Evolutionary conservation across 2,888 invertebrate genomes (phyloP), one percentile per base, ranked within the genome.

Genomic region (Drosophila nr. medialis): DNA sequence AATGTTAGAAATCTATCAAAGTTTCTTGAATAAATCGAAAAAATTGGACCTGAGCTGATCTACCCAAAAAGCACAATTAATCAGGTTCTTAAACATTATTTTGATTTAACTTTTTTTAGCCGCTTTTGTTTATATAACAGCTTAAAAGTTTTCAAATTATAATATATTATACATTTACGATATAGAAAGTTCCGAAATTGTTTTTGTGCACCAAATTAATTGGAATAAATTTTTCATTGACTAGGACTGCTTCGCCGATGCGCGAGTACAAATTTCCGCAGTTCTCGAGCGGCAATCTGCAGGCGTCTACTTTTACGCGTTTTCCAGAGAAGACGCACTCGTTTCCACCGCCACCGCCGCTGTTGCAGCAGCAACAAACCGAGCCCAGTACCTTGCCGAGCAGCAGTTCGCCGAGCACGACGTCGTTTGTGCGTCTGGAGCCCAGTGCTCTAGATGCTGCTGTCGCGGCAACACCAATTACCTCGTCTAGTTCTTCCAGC

Each of bases 231-330:
- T 24, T 21, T 51, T 4, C 15, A 18, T 36, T 56, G n/a, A 5
- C 6, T 24, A 90, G 88, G 13, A 84, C 88, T 13, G 70, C 89
- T 2, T 89, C 91, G 5, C 92, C 91, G 2, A 56, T 91, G 56
- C 85, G 91, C 55, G 91, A 91, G 66, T 92, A 91, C 54, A 91
- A 91, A 58, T 92, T 90, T 72, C 88, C 91, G 0, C 92, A 91
- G 68, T 91, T 91, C 62, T 79, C 87, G 24, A 82, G 77, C 50
- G 75, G 76, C 29, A 85, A 91, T 75, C 69, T 91, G 70, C 84
- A 90, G 61, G 81, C 90, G 30, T 90, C 91, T 36, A 91, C 81
- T 56, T 91, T 91, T 58, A 64, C 91, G 72, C 90, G 92, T 32
- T 92, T 91, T 67, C 86, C 89, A n/a, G 92, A 91, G 51, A 89